phyloP scores from a whole-genome alignment of 64 coral and sea anemone genomes.

The Astreopora myriophthalma region DNA sequence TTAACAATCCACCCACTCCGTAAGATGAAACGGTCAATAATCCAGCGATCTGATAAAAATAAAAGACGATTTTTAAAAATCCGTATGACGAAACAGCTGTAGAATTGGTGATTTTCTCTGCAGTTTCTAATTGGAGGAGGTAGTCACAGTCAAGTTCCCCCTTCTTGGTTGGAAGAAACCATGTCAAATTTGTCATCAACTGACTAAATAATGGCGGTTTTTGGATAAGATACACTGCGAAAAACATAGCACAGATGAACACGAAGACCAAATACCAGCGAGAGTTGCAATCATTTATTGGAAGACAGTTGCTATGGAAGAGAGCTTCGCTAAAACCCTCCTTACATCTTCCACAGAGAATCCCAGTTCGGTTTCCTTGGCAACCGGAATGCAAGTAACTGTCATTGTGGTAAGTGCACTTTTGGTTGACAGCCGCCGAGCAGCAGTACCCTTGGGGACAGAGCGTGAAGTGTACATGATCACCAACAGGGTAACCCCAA shows the following conservation, averaged over 20 bases:
- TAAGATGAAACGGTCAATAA: conserved; percentile 3
- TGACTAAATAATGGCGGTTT: conserved; percentile 32
- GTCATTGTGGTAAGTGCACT: not conserved
- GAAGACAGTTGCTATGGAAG: not conserved
- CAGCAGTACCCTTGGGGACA: conserved; percentile 57
- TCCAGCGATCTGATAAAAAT: conserved; percentile 65
- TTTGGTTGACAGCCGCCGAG: not conserved
- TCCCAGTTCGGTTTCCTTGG: conserved; percentile 43
- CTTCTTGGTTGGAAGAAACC: not conserved
- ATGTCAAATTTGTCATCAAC: not conserved
- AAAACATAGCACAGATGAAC: not conserved
- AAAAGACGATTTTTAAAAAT: conserved; percentile 61
- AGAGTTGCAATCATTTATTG: not conserved
- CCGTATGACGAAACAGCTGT: not conserved
- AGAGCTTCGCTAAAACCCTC: conserved; percentile 16
- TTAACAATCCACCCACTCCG: not conserved
- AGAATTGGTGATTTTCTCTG: not conserved
- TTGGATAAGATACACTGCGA: not conserved
- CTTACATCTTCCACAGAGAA: conserved; percentile 36
- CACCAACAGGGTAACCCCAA: conserved; percentile 27
- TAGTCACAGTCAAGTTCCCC: not conserved
- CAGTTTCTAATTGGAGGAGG: not conserved
- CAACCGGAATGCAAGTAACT: conserved; percentile 32
- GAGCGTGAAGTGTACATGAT: not conserved
- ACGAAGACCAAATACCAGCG: not conserved